A percentile compares a stretch with the other conserved stretches of the same genome.
phyloP scores from a whole-genome alignment of 2,797 vertebrate species.

The Amphiprion clarkii region DNA sequence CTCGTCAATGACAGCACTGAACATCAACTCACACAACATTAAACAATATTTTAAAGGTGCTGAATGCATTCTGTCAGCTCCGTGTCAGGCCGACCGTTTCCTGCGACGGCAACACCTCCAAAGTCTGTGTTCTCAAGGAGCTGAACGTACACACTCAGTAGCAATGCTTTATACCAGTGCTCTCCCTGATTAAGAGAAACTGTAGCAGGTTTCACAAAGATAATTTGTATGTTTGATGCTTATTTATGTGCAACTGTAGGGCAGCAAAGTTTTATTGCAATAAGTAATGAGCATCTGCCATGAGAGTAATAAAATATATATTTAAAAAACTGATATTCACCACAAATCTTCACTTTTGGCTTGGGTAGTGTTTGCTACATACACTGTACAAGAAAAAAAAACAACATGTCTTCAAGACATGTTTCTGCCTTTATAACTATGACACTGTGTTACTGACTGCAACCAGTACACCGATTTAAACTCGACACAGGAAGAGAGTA shows the following conservation, averaged over 20 bases:
- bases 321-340: conserved; percentile 58
- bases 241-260: conserved; percentile 60
- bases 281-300: conserved; percentile 69
- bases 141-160: conserved; percentile 71
- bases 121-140: conserved; percentile 44
- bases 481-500: conserved; percentile 21
- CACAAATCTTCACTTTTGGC: conserved; percentile 76
- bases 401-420: conserved; percentile 46
- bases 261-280: conserved; percentile 78
- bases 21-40: conserved; percentile 74
- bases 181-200: conserved; percentile 70
- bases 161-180: conserved; percentile 64
- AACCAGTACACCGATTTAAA: conserved; percentile 41
- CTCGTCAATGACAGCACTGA: conserved; percentile 69
- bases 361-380: conserved; percentile 85
- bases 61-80: conserved; percentile 66
- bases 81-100: conserved; percentile 17
- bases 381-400: conserved; percentile 67
- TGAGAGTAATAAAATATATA: conserved; percentile 74
- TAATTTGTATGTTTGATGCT: conserved; percentile 47
- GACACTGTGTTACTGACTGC: conserved; percentile 57
- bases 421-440: conserved; percentile 56
- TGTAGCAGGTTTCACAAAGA: conserved; percentile 56
- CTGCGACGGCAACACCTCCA: conserved; percentile 39
- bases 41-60: conserved; percentile 78